These are phyloP conservation scores for Sinhomidia bicolor DNA, from an alignment of 2,888 invertebrate species.

Conservation along the genomic window DNA sequence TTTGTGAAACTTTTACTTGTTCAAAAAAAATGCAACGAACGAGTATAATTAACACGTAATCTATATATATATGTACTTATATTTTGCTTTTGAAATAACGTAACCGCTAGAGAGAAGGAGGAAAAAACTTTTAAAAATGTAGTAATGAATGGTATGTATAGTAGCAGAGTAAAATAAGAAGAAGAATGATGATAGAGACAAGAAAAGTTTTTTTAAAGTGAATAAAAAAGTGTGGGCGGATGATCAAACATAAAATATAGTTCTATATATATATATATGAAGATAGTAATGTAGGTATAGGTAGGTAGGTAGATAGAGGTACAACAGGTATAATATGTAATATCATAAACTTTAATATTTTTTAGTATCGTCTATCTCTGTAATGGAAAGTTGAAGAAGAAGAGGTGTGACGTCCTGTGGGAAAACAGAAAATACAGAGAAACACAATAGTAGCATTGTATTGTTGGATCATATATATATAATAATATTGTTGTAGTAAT, in stretches of 20 bases:
- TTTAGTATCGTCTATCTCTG: conserved; percentile 80
- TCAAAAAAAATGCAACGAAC: conserved; percentile 16
- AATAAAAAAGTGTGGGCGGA: conserved; percentile 21
- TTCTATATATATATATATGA: neutral
- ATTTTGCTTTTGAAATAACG: conserved; percentile 4
- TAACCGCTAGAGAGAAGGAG: neutral
- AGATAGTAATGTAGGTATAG: neutral
- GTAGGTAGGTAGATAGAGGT: conserved; percentile 19
- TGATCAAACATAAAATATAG: neutral
- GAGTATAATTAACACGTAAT: conserved; percentile 1
- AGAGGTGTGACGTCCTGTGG: conserved; percentile 80
- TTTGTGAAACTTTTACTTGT: conserved; percentile 20
- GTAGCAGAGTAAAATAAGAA: conserved; percentile 30
- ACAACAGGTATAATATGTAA: conserved; percentile 26
- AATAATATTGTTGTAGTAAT: neutral
- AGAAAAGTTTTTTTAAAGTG: conserved; percentile 14
- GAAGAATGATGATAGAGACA: no score
- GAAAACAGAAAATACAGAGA: conserved; percentile 76
- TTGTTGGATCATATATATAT: conserved; percentile 32
- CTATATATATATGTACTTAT: no score
- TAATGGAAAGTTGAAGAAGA: conserved; percentile 80
- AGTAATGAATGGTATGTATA: neutral
- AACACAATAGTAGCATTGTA: conserved; percentile 62
- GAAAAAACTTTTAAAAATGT: neutral
- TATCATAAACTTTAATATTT: conserved; percentile 23